A percentile compares a stretch with the other conserved stretches of the same genome.
These are phyloP conservation scores for Agrypnus murinus DNA, from an alignment of 2,888 invertebrate species.

Conservation along the genomic window DNA sequence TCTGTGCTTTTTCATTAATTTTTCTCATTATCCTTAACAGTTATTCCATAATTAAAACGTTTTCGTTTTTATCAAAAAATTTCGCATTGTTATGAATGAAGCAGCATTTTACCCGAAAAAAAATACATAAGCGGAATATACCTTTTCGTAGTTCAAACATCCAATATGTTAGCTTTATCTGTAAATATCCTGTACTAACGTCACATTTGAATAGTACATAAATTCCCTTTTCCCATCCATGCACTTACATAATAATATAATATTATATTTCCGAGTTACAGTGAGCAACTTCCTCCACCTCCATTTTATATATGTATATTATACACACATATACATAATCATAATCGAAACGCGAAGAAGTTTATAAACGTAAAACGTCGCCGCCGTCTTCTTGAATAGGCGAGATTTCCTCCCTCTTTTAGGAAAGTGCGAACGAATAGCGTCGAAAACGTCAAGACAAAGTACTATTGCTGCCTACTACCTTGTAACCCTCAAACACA, in stretches of 20 bases:
- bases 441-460: constrained; percentile 7
- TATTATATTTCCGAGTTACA: background rate
- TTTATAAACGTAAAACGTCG: background rate
- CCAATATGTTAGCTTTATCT: constrained; percentile 30
- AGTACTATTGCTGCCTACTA: background rate
- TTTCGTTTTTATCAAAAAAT: too few species aligned
- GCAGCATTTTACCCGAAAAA: too few species aligned
- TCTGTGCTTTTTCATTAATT: too few species aligned
- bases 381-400: background rate
- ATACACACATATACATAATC: background rate
- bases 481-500: background rate
- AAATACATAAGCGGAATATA: too few species aligned
- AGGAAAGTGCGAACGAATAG: background rate
- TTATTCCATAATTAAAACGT: too few species aligned
- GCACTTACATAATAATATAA: background rate
- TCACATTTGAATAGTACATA: constrained; percentile 23
- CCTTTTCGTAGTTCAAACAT: constrained; percentile 27
- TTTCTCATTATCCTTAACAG: too few species aligned
- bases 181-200: constrained; percentile 29
- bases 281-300: constrained; percentile 3
- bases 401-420: too few species aligned
- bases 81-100: background rate
- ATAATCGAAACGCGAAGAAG: background rate
- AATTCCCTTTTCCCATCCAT: constrained; percentile 26
- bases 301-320: too few species aligned